Conservation (phyloP, 2,113 vertebrate species). For the Syrmaticus mikado region DNA sequence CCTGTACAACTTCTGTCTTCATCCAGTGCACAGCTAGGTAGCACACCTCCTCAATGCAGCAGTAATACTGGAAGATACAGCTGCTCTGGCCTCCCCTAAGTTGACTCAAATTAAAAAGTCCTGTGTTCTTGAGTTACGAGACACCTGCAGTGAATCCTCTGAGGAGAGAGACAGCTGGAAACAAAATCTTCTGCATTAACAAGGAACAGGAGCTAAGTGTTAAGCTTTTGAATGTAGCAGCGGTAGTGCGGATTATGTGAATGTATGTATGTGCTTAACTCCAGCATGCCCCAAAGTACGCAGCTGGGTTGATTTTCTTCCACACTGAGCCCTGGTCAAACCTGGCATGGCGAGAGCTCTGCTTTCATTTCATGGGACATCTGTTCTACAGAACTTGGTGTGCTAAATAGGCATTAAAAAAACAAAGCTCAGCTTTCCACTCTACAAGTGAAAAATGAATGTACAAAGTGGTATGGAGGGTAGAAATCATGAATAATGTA, state of each 20-base stretch:
- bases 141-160: neutral
- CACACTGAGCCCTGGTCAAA: neutral
- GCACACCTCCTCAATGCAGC: neutral
- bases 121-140: neutral
- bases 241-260: neutral
- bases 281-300: accelerated
- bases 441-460: neutral
- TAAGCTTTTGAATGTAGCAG: neutral
- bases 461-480: neutral
- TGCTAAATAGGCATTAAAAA: neutral
- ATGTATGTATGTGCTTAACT: neutral
- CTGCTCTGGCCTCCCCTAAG: accelerated
- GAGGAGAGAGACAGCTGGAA: neutral
- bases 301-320: neutral
- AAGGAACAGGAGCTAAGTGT: neutral
- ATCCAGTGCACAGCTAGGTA: neutral
- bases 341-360: neutral
- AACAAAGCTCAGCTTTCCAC: neutral
- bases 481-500: neutral
- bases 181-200: neutral
- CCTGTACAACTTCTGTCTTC: neutral
- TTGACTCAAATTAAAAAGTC: neutral
- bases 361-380: neutral
- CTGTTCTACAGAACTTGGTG: neutral
- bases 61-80: neutral